These are phyloP conservation scores for Speoplatyrhinus poulsoni DNA, from an alignment of 2,113 vertebrate genomes.

Conservation along the genomic window DNA sequence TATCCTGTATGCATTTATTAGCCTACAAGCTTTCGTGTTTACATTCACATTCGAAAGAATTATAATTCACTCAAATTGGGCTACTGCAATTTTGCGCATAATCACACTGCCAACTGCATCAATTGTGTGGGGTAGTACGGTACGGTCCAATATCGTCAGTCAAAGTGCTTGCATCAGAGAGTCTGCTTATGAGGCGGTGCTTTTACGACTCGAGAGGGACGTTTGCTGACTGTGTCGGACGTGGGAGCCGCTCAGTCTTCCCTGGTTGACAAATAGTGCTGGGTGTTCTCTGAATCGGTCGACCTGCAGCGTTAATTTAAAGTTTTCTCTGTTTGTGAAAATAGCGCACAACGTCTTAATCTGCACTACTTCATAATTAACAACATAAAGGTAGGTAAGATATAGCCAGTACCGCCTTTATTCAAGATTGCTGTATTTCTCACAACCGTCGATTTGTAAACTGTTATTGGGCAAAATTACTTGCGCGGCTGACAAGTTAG, in stretches of 20 bases:
- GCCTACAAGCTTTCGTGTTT: too few relatives aligned
- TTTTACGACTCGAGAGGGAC: constrained; percentile 40
- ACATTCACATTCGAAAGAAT: too few relatives aligned
- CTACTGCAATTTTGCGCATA: too few relatives aligned
- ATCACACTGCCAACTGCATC: too few relatives aligned
- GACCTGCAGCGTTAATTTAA: constrained; percentile 23
- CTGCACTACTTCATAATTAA: constrained; percentile 3
- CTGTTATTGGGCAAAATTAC: not conserved
- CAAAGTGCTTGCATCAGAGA: constrained; percentile 4
- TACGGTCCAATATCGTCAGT: not conserved
- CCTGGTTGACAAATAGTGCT: not conserved
- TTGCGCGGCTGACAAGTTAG: not conserved
- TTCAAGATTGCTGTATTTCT: not conserved
- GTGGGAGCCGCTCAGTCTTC: constrained; percentile 21
- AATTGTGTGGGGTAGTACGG: too few relatives aligned
- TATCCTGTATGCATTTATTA: too few relatives aligned
- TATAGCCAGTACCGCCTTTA: not conserved
- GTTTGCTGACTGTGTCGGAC: constrained; percentile 5
- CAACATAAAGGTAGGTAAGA: constrained; percentile 51
- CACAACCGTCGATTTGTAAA: not conserved
- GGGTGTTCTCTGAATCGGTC: constrained; percentile 1
- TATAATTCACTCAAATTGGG: too few relatives aligned
- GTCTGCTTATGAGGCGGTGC: constrained; percentile 56
- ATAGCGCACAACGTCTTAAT: not conserved
- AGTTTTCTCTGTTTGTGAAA: constrained; percentile 35